phyloP scores from a whole-genome alignment of 2,888 invertebrate species.

The Schrankia costaestrigalis region DNA sequence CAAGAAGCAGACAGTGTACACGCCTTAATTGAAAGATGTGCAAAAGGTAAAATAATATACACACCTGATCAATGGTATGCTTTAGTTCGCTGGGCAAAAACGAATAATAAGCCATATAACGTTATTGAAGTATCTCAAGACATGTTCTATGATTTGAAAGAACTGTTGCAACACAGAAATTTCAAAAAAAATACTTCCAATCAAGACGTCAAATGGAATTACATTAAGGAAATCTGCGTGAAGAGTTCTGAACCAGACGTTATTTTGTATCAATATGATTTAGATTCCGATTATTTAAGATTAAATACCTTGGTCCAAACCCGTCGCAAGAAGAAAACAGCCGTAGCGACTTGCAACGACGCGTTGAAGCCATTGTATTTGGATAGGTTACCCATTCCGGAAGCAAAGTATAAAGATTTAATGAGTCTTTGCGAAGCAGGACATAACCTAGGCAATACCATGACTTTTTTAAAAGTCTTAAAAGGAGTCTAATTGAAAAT shows the following conservation, averaged over 20 bases:
- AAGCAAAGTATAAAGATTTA: conserved; percentile 2
- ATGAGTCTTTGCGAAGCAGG: neutral
- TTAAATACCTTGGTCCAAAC: neutral
- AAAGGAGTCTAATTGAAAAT: too few relatives aligned
- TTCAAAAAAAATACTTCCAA: conserved; percentile 1
- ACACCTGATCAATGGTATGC: conserved; percentile 11
- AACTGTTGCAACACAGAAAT: neutral
- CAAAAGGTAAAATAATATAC: conserved; percentile 16
- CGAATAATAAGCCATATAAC: conserved; percentile 8
- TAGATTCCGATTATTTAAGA: neutral
- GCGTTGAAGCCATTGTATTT: neutral
- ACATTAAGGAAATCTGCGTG: neutral
- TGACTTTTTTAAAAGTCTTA: neutral
- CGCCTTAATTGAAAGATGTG: conserved; percentile 15
- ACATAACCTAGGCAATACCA: neutral
- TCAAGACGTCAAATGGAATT: conserved; percentile 1
- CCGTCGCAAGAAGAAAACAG: neutral
- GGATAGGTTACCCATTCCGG: neutral
- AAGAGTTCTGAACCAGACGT: conserved; percentile 8
- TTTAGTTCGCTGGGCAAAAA: conserved; percentile 9
- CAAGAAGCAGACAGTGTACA: conserved; percentile 34
- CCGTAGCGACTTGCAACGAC: too few relatives aligned
- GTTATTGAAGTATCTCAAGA: conserved; percentile 7
- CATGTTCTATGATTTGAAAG: conserved; percentile 3
- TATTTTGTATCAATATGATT: neutral